These are phyloP conservation scores for Tamandua tetradactyla DNA, from an alignment of 2,797 vertebrate genomes.

Conservation along the genomic window DNA sequence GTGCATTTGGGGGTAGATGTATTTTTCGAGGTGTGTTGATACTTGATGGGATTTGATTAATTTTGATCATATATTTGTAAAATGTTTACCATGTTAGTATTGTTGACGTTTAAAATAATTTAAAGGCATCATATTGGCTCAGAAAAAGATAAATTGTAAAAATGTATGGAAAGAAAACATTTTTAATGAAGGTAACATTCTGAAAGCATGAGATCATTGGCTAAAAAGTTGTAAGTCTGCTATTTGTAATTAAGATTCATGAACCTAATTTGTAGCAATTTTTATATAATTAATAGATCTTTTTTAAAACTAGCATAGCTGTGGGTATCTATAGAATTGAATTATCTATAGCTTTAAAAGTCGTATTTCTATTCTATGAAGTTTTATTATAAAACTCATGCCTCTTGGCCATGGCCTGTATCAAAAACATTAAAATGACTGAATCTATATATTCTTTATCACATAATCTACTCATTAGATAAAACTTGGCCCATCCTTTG, in stretches of 20 bases:
- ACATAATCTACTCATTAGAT: slow-evolving; percentile 11
- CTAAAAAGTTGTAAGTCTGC: slow-evolving; percentile 2
- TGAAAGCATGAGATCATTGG: slow-evolving; percentile 22
- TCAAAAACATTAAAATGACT: slow-evolving; percentile 51
- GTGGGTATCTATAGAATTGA: slow-evolving; percentile 4
- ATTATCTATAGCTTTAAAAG: slow-evolving; percentile 26
- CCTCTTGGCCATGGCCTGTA: not conserved
- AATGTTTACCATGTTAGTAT: not conserved
- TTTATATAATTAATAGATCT: slow-evolving; percentile 14
- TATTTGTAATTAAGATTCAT: slow-evolving; percentile 35
- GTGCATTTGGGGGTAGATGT: not conserved
- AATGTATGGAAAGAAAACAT: not conserved
- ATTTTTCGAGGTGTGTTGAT: not conserved
- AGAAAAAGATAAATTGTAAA: slow-evolving; percentile 18
- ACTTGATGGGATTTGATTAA: not conserved
- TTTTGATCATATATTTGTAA: slow-evolving; percentile 40
- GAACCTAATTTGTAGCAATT: not conserved
- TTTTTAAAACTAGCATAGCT: not conserved
- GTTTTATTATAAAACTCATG: slow-evolving; percentile 38
- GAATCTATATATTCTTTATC: slow-evolving; percentile 24
- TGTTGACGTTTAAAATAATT: slow-evolving; percentile 27
- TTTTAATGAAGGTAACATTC: slow-evolving; percentile 43
- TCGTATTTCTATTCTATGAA: not conserved
- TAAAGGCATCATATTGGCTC: slow-evolving; percentile 22
- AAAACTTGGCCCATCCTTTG: not conserved